Percentiles rank a stretch among this genome's conserved stretches.
Conservation (phyloP, 2,113 vertebrate genomes). For the Chitala chitala region DNA sequence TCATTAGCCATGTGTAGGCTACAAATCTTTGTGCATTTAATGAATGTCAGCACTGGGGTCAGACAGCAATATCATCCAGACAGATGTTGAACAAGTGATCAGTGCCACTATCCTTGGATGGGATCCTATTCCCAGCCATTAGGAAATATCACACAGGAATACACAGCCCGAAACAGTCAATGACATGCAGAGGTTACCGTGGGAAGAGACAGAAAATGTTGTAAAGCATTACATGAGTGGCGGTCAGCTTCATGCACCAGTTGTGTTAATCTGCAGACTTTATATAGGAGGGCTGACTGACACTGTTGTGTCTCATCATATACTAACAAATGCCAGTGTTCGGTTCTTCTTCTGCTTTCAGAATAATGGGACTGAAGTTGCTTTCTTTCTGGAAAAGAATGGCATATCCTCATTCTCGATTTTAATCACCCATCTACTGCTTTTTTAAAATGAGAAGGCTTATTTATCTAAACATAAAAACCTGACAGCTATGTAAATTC, state of each 20-base stretch:
- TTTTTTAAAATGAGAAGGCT: neutral
- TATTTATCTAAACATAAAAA: slow-evolving; percentile 1
- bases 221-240: too few species aligned
- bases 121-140: too few species aligned
- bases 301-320: neutral
- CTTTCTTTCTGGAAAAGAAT: neutral
- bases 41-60: too few species aligned
- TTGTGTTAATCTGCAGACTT: neutral
- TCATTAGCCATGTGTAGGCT: too few species aligned
- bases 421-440: neutral
- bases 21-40: too few species aligned
- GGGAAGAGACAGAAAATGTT: too few species aligned
- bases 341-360: neutral
- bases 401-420: neutral
- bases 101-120: too few species aligned
- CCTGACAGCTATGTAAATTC: neutral
- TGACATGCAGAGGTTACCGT: too few species aligned
- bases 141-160: neutral
- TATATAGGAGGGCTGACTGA: neutral
- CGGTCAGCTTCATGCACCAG: neutral
- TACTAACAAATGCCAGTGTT: slow-evolving; percentile 9
- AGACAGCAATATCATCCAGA: too few species aligned
- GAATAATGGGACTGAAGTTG: neutral
- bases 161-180: neutral
- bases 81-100: too few species aligned